Base-by-base conservation (phyloP, 2,113 vertebrate genomes). In the Corydoras sp. region DNA sequence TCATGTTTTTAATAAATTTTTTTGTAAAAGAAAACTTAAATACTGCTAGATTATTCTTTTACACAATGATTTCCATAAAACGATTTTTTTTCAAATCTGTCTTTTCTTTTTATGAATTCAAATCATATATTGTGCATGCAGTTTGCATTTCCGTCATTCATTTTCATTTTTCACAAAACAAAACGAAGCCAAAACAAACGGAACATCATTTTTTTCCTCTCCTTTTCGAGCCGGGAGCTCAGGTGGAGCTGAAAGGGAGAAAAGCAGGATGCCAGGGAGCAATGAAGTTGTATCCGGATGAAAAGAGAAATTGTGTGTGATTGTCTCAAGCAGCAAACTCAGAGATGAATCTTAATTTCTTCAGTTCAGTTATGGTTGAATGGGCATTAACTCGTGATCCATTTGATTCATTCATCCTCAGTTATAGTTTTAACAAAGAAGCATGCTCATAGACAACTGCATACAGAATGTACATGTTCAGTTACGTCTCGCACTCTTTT, bases 51-150 rank as follows among this genome's bases (percentile, higher is more conserved):
- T 83, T 83, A 74, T 71, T 80, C 77, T 86, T 84, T 82, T 81
- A 88, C 85, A 85, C 81, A 83, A 77, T 83, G 73, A 76, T 83
- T 84, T 83, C 79, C 76, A 80, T 80, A 82, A 81, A 74, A 80
- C 73, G 67, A 76, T n/a, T 76, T 84, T 85, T 78, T 84, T 74
- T 83, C 63, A 80, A 79, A 78, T 83, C 69, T 69, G 84, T 80
- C 68, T 84, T 43, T 43, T 43, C 7, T 43, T 43, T 43, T 83
- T 78, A 86, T 77, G 87, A 90, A 87, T 82, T 72, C 84, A 76
- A 89, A 85, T 85, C 85, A 84, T 86, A 87, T 80, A 83, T 85
- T 74, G 83, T 81, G 87, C 88, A 90, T 90, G 87, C 88, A 87
- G 81, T 88, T 88, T 79, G 85, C 87, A 88, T 86, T 83, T 88